These are phyloP conservation scores for Neomorphus geoffroyi DNA, from an alignment of 2,797 vertebrate genomes.

Conservation along the genomic window DNA sequence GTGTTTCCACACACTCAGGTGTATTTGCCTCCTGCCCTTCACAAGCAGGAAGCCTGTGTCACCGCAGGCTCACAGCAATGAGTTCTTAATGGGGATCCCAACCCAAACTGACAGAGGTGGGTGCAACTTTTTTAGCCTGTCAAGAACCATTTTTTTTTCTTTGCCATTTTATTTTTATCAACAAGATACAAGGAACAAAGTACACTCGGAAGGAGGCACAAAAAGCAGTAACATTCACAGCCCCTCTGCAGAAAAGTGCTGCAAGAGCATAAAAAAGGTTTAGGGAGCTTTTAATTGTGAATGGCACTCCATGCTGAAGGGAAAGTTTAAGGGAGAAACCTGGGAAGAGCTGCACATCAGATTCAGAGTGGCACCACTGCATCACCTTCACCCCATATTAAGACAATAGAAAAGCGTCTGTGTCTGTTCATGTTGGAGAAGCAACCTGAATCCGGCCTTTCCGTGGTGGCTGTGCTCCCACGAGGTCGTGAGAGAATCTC, in stretches of 20 bases:
- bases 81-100: conserved; percentile 58
- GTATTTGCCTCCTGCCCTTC: conserved; percentile 44
- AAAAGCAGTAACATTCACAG: background rate
- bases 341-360: background rate
- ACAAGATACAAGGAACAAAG: conserved; percentile 4
- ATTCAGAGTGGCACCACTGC: background rate
- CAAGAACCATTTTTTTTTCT: conserved; percentile 33
- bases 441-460: background rate
- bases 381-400: background rate
- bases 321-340: background rate
- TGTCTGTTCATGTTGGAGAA: background rate
- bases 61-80: background rate
- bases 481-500: background rate
- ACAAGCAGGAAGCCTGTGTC: conserved; percentile 44
- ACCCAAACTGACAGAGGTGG: conserved; percentile 49
- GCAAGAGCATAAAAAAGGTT: background rate
- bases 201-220: background rate
- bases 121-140: conserved; percentile 53
- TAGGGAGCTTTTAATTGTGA: background rate
- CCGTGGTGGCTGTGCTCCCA: background rate
- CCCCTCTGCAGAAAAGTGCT: background rate
- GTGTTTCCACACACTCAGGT: conserved; percentile 32
- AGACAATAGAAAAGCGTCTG: background rate
- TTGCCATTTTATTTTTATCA: conserved; percentile 37
- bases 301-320: background rate